Percentiles rank a stretch among this genome's conserved stretches.
phyloP scores from a whole-genome alignment of 1,140 invertebrate genomes.

The Cherax destructor region DNA sequence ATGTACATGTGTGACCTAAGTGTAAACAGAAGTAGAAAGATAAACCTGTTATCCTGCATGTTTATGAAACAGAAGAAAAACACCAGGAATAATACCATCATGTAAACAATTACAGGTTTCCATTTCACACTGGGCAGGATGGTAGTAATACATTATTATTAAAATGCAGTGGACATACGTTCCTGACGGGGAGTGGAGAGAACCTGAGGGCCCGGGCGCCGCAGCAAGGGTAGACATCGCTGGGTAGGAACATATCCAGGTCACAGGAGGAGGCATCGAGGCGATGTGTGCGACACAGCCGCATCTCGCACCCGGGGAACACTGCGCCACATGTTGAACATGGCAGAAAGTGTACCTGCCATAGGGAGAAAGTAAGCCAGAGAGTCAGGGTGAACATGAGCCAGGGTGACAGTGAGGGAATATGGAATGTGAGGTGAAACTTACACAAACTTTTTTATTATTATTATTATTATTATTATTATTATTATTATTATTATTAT shows the following conservation, averaged over 20 bases:
- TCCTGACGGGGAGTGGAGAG: slow-evolving; percentile 78
- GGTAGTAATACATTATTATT: too few species aligned
- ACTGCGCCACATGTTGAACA: slow-evolving; percentile 85
- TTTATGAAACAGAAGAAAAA: too few species aligned
- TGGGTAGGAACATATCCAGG: slow-evolving; percentile 76
- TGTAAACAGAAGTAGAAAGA: too few species aligned
- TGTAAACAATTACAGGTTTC: too few species aligned
- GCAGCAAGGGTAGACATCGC: slow-evolving; percentile 87
- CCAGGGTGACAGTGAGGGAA: background rate
- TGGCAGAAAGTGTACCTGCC: slow-evolving; percentile 86
- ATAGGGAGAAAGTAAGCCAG: background rate
- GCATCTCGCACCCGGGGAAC: slow-evolving; percentile 85
- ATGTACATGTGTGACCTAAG: too few species aligned
- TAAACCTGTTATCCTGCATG: too few species aligned
- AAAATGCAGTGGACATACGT: slow-evolving; percentile 41
- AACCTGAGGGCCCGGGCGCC: slow-evolving; percentile 87
- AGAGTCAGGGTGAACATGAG: background rate
- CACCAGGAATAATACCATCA: too few species aligned
- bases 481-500: too few species aligned
- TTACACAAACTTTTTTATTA: background rate
- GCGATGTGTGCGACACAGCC: slow-evolving; percentile 87
- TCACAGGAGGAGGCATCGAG: slow-evolving; percentile 77
- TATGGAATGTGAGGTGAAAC: background rate
- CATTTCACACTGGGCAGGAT: too few species aligned
- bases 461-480: too few species aligned